Evolutionary conservation across 2,888 invertebrate genomes (phyloP).

Genomic region (Apamea crenata): DNA sequence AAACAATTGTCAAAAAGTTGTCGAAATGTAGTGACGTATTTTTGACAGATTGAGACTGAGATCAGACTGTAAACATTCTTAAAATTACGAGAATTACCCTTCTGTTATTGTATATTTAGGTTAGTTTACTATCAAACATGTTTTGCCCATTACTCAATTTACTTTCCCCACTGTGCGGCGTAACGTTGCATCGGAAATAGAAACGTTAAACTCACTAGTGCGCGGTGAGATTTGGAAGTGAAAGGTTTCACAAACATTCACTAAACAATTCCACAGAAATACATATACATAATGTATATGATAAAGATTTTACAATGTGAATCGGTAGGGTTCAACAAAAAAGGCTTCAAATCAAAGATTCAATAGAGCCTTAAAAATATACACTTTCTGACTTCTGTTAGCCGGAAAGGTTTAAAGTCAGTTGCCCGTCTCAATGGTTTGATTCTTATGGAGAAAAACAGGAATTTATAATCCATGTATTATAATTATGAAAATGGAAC

Average conservation of each 20-base stretch:
- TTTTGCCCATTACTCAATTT: neutral
- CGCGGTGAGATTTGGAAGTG: conserved; percentile 69
- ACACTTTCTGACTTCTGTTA: no score
- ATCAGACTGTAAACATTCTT: no score
- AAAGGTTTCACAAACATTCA: conserved; percentile 65
- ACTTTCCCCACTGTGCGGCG: conserved; percentile 58
- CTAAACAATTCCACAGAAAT: conserved; percentile 39
- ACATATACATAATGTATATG: neutral
- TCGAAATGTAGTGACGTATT: no score
- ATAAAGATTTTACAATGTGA: neutral
- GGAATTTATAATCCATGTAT: neutral
- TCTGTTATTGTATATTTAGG: no score
- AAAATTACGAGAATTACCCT: no score
- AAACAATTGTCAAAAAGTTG: no score
- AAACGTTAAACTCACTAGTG: conserved; percentile 71
- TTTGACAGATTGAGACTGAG: no score
- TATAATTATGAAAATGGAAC: neutral
- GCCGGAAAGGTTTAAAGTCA: neutral
- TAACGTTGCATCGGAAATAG: conserved; percentile 73
- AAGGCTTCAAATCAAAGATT: neutral
- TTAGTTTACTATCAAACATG: neutral
- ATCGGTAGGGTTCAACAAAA: neutral
- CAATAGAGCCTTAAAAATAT: neutral
- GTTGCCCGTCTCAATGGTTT: neutral
- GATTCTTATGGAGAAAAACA: neutral